Evolutionary conservation across 1,140 invertebrate species (phyloP), one percentile per base, ranked within the genome.

Genomic region (Listronotus bonariensis): DNA sequence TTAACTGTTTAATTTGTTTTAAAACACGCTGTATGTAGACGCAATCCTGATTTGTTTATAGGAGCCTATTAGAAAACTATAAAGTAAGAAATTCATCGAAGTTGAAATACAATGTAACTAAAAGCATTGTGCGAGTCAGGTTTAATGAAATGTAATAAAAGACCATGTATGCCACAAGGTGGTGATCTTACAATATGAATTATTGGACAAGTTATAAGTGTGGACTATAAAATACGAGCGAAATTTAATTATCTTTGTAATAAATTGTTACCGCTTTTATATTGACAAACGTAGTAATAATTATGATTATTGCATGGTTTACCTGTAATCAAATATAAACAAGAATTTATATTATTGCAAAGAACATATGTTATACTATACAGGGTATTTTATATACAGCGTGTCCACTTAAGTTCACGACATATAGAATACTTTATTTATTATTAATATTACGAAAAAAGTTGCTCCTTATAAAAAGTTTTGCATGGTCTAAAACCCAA

Each of bases 121-220:
- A 62, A 53, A 62, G 41, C 48, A 53, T 53, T 62, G 59, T 52
- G 7, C 12, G 38, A 12, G 36, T 45, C 36, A 53, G 20, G 12
- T 53, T 62, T 62, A 62, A 62, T 62, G 59, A 62, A 62, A 53
- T 40, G 59, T 62, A 62, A 62, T 62, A 62, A 62, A 62, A 62
- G 59, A 53, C 59, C 51, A 62, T 62, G 59, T 48, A 62, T 53
- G 59, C 65, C 65, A 60, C 65, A 62, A 67, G 65, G 65, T 67
- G 65, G 59, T 51, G 59, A 67, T 56, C 52, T 51, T 67, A 32
- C 32, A 42, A 26, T 49, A 62, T 67, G 65, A 67, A 67, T 67
- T 67, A 67, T 67, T 62, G 51, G 65, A 62, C 65, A 62, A 32
- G 59, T 55, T 68, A 51, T 51, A 63, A 68, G 54, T 58, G 60